Conservation (phyloP, 2,888 invertebrate species). For the Ophion slaviceki region DNA sequence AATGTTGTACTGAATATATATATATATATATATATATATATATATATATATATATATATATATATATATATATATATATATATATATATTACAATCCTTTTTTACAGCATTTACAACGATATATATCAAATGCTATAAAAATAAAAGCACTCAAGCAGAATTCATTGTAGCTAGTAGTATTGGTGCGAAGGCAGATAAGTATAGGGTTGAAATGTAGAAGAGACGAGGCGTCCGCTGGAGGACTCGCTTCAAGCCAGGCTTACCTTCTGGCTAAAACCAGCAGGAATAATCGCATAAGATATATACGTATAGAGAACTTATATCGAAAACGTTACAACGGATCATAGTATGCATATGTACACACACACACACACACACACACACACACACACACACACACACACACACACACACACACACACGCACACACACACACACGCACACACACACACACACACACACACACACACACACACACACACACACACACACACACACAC, state of each 20-base stretch:
- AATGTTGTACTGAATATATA: too few species aligned
- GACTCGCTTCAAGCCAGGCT: slow-evolving; percentile 58
- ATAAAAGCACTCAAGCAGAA: slow-evolving; percentile 6
- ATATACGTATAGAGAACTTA: slow-evolving; percentile 10
- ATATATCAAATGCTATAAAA: slow-evolving; percentile 16
- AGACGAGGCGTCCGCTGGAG: slow-evolving; percentile 68
- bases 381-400: neutral
- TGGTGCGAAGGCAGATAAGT: slow-evolving; percentile 78
- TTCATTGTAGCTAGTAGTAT: slow-evolving; percentile 38
- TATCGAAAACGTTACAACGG: slow-evolving; percentile 19
- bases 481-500: too few species aligned
- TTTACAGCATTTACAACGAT: neutral
- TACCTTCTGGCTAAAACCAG: slow-evolving; percentile 66
- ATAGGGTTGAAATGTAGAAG: slow-evolving; percentile 79
- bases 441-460: too few species aligned
- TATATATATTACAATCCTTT: neutral
- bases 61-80: neutral
- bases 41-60: too few species aligned
- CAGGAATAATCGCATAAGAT: slow-evolving; percentile 37
- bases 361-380: neutral
- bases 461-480: too few species aligned
- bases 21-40: too few species aligned
- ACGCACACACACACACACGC: too few species aligned
- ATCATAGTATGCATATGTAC: neutral
- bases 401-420: too few species aligned